A percentile compares a stretch with the other conserved stretches of the same genome.
phyloP scores from a whole-genome alignment of 2,797 vertebrate genomes.

The Lateolabrax maculatus region DNA sequence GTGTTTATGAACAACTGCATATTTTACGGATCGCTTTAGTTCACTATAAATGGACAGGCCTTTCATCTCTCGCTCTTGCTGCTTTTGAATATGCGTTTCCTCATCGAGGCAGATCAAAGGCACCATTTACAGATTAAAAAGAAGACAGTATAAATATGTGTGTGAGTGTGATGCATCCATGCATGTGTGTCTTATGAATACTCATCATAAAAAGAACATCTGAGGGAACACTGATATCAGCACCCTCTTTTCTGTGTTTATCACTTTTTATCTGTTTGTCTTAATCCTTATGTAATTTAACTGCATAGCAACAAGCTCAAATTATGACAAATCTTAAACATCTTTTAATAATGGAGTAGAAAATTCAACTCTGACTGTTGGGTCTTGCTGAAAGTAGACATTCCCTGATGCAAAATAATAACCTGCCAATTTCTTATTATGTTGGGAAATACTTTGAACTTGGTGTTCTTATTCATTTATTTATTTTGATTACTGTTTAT shows the following conservation, averaged over 20 bases:
- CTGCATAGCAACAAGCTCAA: slow-evolving; percentile 16
- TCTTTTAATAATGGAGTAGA: not conserved
- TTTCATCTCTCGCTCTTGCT: slow-evolving; percentile 70
- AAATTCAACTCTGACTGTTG: not conserved
- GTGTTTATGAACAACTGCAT: slow-evolving; percentile 70
- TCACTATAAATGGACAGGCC: slow-evolving; percentile 72
- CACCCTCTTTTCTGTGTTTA: slow-evolving; percentile 44
- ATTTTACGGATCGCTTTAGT: slow-evolving; percentile 67
- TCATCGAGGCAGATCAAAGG: slow-evolving; percentile 78
- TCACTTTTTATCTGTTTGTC: slow-evolving; percentile 59
- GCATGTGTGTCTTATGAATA: slow-evolving; percentile 28
- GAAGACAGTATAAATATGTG: slow-evolving; percentile 38
- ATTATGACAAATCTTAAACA: slow-evolving; percentile 33
- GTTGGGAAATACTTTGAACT: not conserved
- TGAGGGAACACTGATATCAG: slow-evolving; percentile 52
- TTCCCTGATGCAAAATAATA: not conserved
- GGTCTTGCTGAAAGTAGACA: not conserved
- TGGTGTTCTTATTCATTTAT: too few relatives aligned
- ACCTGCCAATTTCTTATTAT: not conserved
- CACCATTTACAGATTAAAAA: slow-evolving; percentile 71
- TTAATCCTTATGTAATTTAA: slow-evolving; percentile 48
- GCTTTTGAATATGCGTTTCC: slow-evolving; percentile 70
- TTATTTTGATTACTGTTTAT: not conserved
- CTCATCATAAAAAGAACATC: slow-evolving; percentile 55
- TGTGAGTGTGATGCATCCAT: slow-evolving; percentile 2